Percentiles rank a stretch among this genome's conserved stretches.
These are phyloP conservation scores for Hylaeus volcanicus DNA, from an alignment of 1,140 invertebrate genomes.

Conservation along the genomic window DNA sequence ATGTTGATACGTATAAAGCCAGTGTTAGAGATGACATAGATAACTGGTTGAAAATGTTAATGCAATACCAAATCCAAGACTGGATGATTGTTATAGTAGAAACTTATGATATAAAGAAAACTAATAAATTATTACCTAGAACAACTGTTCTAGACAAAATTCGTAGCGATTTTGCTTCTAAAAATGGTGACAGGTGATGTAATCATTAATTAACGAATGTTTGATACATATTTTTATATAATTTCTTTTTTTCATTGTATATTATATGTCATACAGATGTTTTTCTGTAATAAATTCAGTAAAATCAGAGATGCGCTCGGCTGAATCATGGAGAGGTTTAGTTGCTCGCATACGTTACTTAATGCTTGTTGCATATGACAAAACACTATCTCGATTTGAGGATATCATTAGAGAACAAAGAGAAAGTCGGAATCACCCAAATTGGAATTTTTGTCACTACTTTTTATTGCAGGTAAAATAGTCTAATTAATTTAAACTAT, in stretches of 20 bases:
- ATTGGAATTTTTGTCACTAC: slow-evolving; percentile 97
- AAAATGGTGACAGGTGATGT: slow-evolving; percentile 88
- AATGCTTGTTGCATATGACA: slow-evolving; percentile 93
- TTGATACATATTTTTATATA: background rate
- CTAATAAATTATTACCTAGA: slow-evolving; percentile 94
- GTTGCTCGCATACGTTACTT: slow-evolving; percentile 91
- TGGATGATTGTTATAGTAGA: slow-evolving; percentile 97
- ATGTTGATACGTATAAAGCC: slow-evolving; percentile 94
- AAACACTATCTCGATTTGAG: slow-evolving; percentile 92
- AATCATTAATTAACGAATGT: slow-evolving; percentile 12
- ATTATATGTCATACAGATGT: slow-evolving; percentile 84
- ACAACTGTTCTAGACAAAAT: slow-evolving; percentile 97
- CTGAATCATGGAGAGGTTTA: slow-evolving; percentile 93
- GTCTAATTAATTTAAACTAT: background rate
- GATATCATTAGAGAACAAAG: slow-evolving; percentile 94
- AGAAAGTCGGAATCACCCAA: slow-evolving; percentile 93
- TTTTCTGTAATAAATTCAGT: slow-evolving; percentile 94
- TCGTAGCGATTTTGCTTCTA: slow-evolving; percentile 94
- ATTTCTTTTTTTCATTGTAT: background rate
- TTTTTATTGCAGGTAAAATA: slow-evolving; percentile 91
- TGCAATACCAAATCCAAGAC: slow-evolving; percentile 88
- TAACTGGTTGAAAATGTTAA: slow-evolving; percentile 90
- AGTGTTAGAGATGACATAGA: slow-evolving; percentile 93
- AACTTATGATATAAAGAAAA: slow-evolving; percentile 93
- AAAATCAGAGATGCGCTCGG: slow-evolving; percentile 92